Base-by-base conservation (phyloP, 1,140 invertebrate species). In the Tenebrio molitor region DNA sequence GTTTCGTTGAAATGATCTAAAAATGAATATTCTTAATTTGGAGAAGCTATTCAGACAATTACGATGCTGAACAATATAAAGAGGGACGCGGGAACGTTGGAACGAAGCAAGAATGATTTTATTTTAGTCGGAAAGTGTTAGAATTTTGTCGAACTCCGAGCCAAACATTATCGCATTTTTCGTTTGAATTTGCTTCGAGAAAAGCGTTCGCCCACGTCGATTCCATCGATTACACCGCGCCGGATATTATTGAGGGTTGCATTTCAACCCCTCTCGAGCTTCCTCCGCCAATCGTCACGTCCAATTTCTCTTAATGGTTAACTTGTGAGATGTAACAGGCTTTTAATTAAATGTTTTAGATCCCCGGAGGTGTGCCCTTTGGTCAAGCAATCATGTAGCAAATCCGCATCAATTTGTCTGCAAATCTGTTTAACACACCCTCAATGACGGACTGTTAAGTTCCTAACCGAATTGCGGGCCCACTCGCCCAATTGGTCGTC, bases 271-370 rank as follows among this genome's bases (percentile, higher is more conserved):
- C 10, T 19, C 17, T 50, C 14, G 23, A 25, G 29, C 7, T 25
- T 12, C 21, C 23, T n/a, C 12, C 50, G 25, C 23, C 39, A 2
- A 41, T 50, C 65, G 42, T 73, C 63, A 69, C 21, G 53, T 72
- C 65, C 63, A 75, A 75, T 77, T 75, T 69, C 76, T 25, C 36
- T 63, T 72, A 76, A 76, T 75, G 50, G 76, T 63, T 63, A 73
- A 76, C 72, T 72, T 73, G 74, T 70, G 72, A 74, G 63, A 77
- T 53, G 76, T 72, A 76, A 77, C 74, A 42, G 74, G 72, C 76
- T 76, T 74, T 73, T 78, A 78, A 78, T 78, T 72, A 67, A 76
- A 74, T 78, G 77, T 78, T 78, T 75, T 75, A 62, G 73, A 78
- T 78, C 75, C 75, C 72, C 41, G 44, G 71, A 71, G 77, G 77